phyloP scores from a whole-genome alignment of 2,797 vertebrate genomes.

The Heliangelus exortis region DNA sequence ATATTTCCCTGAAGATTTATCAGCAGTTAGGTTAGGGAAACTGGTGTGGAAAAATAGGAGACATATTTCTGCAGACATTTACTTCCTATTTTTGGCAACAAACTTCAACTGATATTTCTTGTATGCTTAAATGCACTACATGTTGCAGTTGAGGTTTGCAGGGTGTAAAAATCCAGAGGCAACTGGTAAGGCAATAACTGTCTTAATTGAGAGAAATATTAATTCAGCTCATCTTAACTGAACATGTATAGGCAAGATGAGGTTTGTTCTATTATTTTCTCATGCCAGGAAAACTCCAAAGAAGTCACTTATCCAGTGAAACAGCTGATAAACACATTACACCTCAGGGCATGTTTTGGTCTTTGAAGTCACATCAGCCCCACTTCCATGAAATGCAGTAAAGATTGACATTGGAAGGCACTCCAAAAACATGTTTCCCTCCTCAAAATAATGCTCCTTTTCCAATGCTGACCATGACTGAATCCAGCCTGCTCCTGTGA shows the following conservation, averaged over 20 bases:
- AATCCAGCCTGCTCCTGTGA: background rate
- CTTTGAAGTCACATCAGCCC: constrained; percentile 16
- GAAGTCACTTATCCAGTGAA: background rate
- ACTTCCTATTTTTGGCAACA: background rate
- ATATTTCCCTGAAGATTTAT: constrained; percentile 12
- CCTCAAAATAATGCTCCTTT: background rate
- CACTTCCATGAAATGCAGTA: background rate
- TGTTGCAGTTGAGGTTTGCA: background rate
- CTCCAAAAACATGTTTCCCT: background rate
- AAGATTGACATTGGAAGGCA: background rate
- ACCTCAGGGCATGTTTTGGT: background rate
- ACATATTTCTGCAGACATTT: background rate
- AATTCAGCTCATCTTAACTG: constrained; percentile 34
- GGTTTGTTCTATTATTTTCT: background rate
- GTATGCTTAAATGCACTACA: background rate
- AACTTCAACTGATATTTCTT: background rate
- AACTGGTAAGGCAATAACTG: background rate
- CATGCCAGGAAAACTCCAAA: constrained; percentile 27
- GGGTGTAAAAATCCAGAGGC: background rate
- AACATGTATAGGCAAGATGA: background rate
- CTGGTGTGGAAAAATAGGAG: background rate
- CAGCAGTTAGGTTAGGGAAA: background rate
- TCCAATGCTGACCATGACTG: background rate
- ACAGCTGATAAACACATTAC: background rate
- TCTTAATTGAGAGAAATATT: constrained; percentile 32